Percentiles rank a stretch among this genome's conserved stretches.
Evolutionary conservation across 2,797 vertebrate genomes (phyloP).

Genomic region (Sparidentex hasta): DNA sequence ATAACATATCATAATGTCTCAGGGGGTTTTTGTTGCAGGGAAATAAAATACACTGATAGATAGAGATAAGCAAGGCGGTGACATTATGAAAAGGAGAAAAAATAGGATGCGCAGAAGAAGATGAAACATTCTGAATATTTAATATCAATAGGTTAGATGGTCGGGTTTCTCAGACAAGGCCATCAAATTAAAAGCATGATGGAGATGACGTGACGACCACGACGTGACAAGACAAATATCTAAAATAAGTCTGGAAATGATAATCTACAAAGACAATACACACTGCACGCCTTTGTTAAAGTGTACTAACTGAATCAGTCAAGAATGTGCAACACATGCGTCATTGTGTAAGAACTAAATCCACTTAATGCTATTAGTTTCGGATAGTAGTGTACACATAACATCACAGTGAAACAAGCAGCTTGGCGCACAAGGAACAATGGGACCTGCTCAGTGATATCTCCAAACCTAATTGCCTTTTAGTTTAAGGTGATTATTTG

Average conservation of each 20-base stretch:
- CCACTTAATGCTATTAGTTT: slow-evolving; percentile 78
- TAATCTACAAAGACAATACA: slow-evolving; percentile 22
- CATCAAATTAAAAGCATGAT: background rate
- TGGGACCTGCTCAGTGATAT: slow-evolving; percentile 24
- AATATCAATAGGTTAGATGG: slow-evolving; percentile 1
- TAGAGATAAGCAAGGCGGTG: slow-evolving; percentile 20
- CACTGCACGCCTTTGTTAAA: slow-evolving; percentile 20
- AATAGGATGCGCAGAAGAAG: background rate
- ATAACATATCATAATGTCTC: too few species aligned
- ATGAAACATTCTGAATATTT: slow-evolving; percentile 25
- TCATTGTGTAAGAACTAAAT: slow-evolving; percentile 75
- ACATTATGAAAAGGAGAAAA: background rate
- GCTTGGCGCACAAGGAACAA: slow-evolving; percentile 53
- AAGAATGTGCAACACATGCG: slow-evolving; percentile 66
- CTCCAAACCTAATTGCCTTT: slow-evolving; percentile 31
- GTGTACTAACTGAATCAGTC: slow-evolving; percentile 27
- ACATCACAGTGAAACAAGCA: slow-evolving; percentile 56
- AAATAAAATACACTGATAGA: background rate
- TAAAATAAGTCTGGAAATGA: background rate
- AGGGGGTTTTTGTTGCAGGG: too few species aligned
- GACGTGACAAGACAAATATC: background rate
- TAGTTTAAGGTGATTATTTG: slow-evolving; percentile 15
- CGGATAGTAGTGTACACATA: slow-evolving; percentile 26
- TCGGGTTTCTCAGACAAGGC: background rate
- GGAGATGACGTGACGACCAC: background rate